A percentile compares a stretch with the other conserved stretches of the same genome.
phyloP scores from a whole-genome alignment of 2,113 vertebrate genomes.

The Albula glossodonta region DNA sequence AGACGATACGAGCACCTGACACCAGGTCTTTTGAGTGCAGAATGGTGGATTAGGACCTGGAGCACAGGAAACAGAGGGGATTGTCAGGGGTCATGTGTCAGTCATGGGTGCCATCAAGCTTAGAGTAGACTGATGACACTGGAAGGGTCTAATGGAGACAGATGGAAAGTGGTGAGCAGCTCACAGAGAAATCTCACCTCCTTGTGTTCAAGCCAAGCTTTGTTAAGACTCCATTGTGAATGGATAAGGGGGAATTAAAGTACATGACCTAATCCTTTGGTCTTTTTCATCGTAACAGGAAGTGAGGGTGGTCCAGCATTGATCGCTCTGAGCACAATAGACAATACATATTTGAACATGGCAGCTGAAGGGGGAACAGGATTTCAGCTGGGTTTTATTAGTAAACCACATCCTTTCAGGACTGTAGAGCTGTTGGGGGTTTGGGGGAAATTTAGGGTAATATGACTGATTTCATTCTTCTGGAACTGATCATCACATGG shows the following conservation, averaged over 20 bases:
- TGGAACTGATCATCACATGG: not conserved
- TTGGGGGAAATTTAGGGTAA: not conserved
- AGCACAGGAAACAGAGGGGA: not conserved
- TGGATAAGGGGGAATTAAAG: not conserved
- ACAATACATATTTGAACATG: not conserved
- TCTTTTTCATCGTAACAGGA: not conserved
- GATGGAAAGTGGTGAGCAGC: not conserved
- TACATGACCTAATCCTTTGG: not conserved
- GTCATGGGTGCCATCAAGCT: not conserved
- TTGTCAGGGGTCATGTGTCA: not conserved
- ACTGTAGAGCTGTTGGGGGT: not conserved
- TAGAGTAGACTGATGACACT: not conserved
- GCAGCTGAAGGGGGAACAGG: not conserved
- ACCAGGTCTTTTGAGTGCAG: constrained; percentile 3
- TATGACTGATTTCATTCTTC: not conserved
- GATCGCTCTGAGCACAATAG: not conserved
- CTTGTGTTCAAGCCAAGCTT: not conserved
- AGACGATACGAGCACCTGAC: not conserved
- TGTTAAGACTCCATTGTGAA: not conserved
- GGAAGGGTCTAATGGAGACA: not conserved
- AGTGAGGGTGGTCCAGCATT: not conserved
- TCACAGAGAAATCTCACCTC: not conserved
- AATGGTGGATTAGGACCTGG: not conserved
- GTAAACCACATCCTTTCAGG: not conserved
- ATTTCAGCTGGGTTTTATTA: not conserved